Evolutionary conservation across 2,113 vertebrate species (phyloP), one percentile per base, ranked within the genome.

Genomic region (Struthio camelus): DNA sequence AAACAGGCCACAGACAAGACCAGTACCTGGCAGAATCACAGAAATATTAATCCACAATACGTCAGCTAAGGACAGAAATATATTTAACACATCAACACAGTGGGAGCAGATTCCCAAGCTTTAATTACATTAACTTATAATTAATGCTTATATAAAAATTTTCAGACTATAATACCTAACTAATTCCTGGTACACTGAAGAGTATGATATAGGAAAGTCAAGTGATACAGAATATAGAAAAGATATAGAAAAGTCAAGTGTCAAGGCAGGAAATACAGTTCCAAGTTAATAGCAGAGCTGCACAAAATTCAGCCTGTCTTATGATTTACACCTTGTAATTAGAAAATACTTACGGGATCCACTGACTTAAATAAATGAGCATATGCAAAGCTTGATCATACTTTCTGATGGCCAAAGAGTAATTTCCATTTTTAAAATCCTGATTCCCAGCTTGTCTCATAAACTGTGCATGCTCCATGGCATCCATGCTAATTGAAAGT

Each of bases 371-470:
- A 32, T 77, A 92, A 17, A n/a, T 9, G 6, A 98, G 95, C 1
- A 64, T 50, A 24, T 67, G 77, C 16, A 98, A 94, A 90, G 98
- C 98, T 89, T 98, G 96, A 42, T 98, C 97, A 0, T 98, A 98
- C 71, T 97, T 97, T 61, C 73, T 95, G 96, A 98, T 96, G 83
- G 98, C 98, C 95, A 97, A 80, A 67, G 93, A 50, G 51, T 98
- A 98, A 87, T 97, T 97, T 11, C 98, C 97, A 54, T 95, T 96
- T 95, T 94, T 98, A 67, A 98, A 97, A 30, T 90, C 97, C 69
- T 97, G 96, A 83, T 98, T 98, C 54, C 98, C 98, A 56, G 88
- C 93, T 66, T 93, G 69, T 82, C 85, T 97, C 87, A 98, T 84
- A 46, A 76, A 14, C 67, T 97, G 94, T 10, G 89, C 97, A 42